Percentiles rank a stretch among this genome's conserved stretches.
phyloP scores from a whole-genome alignment of 1,140 invertebrate species.

The Dreissena polymorpha region DNA sequence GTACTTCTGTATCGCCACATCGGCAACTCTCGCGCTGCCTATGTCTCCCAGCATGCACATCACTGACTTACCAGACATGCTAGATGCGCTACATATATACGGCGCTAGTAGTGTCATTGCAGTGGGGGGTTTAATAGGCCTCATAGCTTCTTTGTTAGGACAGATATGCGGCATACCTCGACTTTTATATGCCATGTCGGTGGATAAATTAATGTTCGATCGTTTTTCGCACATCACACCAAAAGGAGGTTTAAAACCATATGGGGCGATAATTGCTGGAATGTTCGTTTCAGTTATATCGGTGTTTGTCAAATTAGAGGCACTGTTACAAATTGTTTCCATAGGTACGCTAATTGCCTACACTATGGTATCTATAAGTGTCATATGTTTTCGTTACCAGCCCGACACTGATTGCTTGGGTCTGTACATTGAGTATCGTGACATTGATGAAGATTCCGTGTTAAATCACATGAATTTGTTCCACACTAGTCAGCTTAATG shows the following conservation, averaged over 20 bases:
- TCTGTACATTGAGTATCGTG: slow-evolving; percentile 71
- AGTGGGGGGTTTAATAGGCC: slow-evolving; percentile 73
- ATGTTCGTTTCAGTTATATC: slow-evolving; percentile 86
- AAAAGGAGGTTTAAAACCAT: slow-evolving; percentile 82
- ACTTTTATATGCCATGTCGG: slow-evolving; percentile 95
- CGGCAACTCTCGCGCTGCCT: slow-evolving; percentile 74
- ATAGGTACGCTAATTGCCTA: slow-evolving; percentile 94
- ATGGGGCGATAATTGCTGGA: slow-evolving; percentile 89
- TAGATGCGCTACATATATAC: slow-evolving; percentile 64
- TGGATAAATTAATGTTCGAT: slow-evolving; percentile 94
- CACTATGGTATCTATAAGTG: slow-evolving; percentile 91
- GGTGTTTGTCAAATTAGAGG: slow-evolving; percentile 90
- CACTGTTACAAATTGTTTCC: slow-evolving; percentile 92
- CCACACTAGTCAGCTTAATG: too few species aligned
- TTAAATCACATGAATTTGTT: too few species aligned
- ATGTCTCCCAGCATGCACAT: slow-evolving; percentile 64
- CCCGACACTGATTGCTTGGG: slow-evolving; percentile 58
- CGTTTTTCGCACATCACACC: slow-evolving; percentile 81
- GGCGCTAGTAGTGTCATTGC: slow-evolving; percentile 74
- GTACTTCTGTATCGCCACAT: slow-evolving; percentile 69
- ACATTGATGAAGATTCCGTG: slow-evolving; percentile 12
- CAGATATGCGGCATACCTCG: slow-evolving; percentile 98
- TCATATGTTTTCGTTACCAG: slow-evolving; percentile 85
- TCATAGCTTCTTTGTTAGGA: slow-evolving; percentile 85
- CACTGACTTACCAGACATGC: slow-evolving; percentile 64